phyloP scores from a whole-genome alignment of 2,888 invertebrate species.

The Onthophagus sagittarius region DNA sequence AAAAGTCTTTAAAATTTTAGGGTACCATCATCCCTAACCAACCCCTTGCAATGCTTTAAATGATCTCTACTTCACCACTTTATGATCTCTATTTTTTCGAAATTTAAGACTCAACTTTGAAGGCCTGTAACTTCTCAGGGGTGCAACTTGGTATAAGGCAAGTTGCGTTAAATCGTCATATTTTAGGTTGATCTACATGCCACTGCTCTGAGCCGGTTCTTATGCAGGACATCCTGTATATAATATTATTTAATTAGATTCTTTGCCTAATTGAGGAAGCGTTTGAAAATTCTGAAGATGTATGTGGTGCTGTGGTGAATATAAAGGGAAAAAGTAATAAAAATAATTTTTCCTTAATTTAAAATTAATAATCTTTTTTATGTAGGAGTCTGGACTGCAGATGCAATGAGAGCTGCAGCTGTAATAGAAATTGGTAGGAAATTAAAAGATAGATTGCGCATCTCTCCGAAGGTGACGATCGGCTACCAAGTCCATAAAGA shows the following conservation, averaged over 20 bases:
- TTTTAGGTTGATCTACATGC: too few relatives aligned
- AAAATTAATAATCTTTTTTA: neutral
- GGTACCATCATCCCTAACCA: too few relatives aligned
- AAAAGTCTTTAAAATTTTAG: too few relatives aligned
- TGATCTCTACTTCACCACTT: too few relatives aligned
- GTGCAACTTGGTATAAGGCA: too few relatives aligned
- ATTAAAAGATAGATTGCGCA: slow-evolving; percentile 78
- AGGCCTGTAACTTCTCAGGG: too few relatives aligned
- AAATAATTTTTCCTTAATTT: neutral
- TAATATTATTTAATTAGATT: slow-evolving; percentile 52
- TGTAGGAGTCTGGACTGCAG: slow-evolving; percentile 82
- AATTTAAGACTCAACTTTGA: too few relatives aligned
- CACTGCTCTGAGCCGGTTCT: too few relatives aligned
- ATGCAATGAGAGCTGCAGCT: slow-evolving; percentile 73
- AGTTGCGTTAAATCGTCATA: too few relatives aligned
- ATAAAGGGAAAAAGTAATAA: slow-evolving; percentile 86
- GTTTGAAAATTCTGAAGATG: slow-evolving; percentile 89
- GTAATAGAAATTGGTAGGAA: slow-evolving; percentile 86
- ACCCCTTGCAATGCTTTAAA: too few relatives aligned
- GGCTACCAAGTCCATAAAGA: slow-evolving; percentile 82
- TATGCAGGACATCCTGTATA: too few relatives aligned
- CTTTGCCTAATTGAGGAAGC: slow-evolving; percentile 93
- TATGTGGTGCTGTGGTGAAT: slow-evolving; percentile 96
- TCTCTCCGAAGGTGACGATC: slow-evolving; percentile 62
- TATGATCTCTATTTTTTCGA: too few relatives aligned